Evolutionary conservation across 2,797 vertebrate genomes (phyloP), one percentile per base, ranked within the genome.

Genomic region (Streptopelia turtur): DNA sequence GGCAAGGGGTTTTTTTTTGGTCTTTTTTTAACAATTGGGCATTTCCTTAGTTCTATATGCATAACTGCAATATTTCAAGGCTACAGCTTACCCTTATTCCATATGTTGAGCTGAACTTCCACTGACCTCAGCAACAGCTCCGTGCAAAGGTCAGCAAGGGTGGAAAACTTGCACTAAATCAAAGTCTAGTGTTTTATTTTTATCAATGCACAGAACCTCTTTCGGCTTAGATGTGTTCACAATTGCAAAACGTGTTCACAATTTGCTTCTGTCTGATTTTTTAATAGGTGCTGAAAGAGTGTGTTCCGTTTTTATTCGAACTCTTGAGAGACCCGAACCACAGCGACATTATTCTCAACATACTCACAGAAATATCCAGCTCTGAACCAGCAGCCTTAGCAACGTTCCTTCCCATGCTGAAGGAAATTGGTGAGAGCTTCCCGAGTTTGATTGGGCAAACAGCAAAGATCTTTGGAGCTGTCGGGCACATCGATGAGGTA

Each of bases 401-500:
- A 68, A 68, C 97, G 80, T 99, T 98, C 87, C 98, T 99, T 85
- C 98, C 99, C 0, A 47, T 55, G 1, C 97, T 99, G 87, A 98
- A 98, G 78, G 98, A 97, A 83, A 90, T 97, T 45, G 98, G 98
- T 30, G 98, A 99, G 85, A 97, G 95, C 87, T 98, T 94, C 50
- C 98, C 99, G 37, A 95, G 91, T 83, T 94, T 99, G 60, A 97
- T 98, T 84, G 98, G 99, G 94, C 98, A 99, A 74, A 98, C 98
- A 33, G 98, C 98, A 25, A 99, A 99, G 97, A 99, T 99, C 97
- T 99, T 99, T 22, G 98, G 99, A 63, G 98, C 98, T n/a, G 98
- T 99, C 55, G 99, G 99, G 45, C 98, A 97, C 35, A 96, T 98
- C n/a, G 98, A 98, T 96, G 99, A 99, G 98, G 99, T 99, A 96